Evolutionary conservation across 2,113 vertebrate species (phyloP).

Genomic region (Dipodomys stephensi): DNA sequence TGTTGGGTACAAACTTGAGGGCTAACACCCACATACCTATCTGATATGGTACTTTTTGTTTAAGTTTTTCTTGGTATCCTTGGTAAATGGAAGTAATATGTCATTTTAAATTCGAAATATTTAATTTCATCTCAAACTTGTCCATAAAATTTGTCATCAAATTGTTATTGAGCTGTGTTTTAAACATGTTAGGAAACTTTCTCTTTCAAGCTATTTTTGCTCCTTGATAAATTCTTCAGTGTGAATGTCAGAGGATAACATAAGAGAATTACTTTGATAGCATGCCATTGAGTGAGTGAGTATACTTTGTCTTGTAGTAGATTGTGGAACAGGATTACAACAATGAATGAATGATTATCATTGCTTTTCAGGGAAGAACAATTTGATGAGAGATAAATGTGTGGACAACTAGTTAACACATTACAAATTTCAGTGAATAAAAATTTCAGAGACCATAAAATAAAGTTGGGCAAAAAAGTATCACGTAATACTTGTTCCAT

Average conservation of each 20-base stretch:
- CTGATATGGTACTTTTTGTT: neutral
- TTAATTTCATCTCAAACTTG: neutral
- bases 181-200: neutral
- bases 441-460: neutral
- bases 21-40: no score
- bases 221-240: neutral
- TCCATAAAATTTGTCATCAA: neutral
- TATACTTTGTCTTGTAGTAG: neutral
- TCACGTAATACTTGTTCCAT: neutral
- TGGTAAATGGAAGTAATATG: neutral
- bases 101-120: slow-evolving; percentile 16
- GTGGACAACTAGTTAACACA: neutral
- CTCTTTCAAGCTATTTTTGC: neutral
- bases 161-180: neutral
- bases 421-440: neutral
- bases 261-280: neutral
- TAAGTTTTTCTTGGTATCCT: neutral
- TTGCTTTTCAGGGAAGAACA: neutral
- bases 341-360: neutral
- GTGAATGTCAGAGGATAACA: neutral
- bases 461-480: neutral
- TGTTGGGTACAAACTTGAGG: no score
- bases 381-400: neutral
- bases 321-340: neutral
- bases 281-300: neutral